Percentiles rank a stretch among this genome's conserved stretches.
Evolutionary conservation across 2,888 invertebrate species (phyloP).

Genomic region (Tetranychus piercei): DNA sequence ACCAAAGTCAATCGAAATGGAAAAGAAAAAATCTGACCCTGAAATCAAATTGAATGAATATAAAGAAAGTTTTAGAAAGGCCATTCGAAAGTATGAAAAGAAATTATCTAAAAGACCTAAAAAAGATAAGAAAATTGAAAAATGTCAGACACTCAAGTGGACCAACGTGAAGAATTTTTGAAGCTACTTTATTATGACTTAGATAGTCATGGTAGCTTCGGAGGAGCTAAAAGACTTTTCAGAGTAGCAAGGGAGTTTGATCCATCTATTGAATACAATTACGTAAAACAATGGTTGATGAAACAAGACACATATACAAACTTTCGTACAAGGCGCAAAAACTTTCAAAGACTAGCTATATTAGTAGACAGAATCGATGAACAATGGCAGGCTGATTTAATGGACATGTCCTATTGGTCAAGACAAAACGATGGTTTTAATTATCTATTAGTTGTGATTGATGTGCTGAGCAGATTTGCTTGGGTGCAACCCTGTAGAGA

Average conservation of each 20-base stretch:
- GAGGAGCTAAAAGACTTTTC: background rate
- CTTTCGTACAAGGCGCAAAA: background rate
- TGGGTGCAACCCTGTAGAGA: constrained; percentile 25
- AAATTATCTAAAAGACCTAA: too few species aligned
- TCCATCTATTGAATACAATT: background rate
- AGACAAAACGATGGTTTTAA: constrained; percentile 24
- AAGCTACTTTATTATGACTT: background rate
- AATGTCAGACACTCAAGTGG: too few species aligned
- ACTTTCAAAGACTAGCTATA: background rate
- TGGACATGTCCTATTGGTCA: constrained; percentile 19
- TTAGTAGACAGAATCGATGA: constrained; percentile 25
- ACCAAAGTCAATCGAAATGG: too few species aligned
- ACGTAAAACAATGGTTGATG: background rate
- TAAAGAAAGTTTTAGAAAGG: too few species aligned
- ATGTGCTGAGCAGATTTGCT: constrained; percentile 26
- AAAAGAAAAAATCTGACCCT: too few species aligned
- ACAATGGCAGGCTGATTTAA: constrained; percentile 26
- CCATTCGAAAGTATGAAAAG: too few species aligned
- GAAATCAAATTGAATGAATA: too few species aligned
- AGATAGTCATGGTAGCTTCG: background rate
- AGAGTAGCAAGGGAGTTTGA: background rate
- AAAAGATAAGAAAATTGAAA: too few species aligned
- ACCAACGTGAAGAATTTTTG: too few species aligned
- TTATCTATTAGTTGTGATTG: constrained; percentile 25
- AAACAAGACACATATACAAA: background rate